Conservation (phyloP, 2,888 invertebrate species). For the Dorcus parallelipipedus region DNA sequence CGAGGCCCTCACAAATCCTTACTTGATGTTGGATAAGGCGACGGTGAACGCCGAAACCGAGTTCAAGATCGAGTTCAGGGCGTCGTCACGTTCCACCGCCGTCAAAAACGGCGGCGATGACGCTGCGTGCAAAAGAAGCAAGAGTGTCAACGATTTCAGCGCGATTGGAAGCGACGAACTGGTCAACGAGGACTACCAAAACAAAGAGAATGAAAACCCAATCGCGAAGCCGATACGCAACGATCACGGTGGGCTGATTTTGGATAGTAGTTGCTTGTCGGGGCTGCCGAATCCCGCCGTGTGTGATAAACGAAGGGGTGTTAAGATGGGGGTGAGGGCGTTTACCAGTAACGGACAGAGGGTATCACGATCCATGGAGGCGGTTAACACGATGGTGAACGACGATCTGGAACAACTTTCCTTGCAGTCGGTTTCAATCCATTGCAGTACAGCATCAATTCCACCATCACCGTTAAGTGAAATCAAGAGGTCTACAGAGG, state of each 20-base stretch:
- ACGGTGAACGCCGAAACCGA: conserved; percentile 42
- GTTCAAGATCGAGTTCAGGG: conserved; percentile 43
- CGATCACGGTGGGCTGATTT: conserved; percentile 29
- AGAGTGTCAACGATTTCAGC: conserved; percentile 55
- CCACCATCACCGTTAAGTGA: conserved; percentile 35
- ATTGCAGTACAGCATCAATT: conserved; percentile 43
- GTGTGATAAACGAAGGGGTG: conserved; percentile 55
- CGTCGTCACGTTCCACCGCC: conserved; percentile 32
- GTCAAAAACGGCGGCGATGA: conserved; percentile 13
- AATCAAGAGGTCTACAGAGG: conserved; percentile 50
- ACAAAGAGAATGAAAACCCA: conserved; percentile 70
- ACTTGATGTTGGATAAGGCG: conserved; percentile 30
- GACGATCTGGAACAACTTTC: conserved; percentile 46
- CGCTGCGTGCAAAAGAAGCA: conserved; percentile 43
- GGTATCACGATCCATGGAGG: conserved; percentile 45
- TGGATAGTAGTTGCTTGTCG: conserved; percentile 42
- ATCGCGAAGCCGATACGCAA: conserved; percentile 25
- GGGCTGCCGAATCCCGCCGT: conserved; percentile 34
- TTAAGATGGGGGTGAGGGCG: conserved; percentile 72
- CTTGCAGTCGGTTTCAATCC: conserved; percentile 43
- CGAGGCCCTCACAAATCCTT: conserved; percentile 40
- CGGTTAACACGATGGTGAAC: conserved; percentile 36
- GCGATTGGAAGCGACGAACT: conserved; percentile 25
- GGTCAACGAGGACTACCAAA: conserved; percentile 57
- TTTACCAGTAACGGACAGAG: conserved; percentile 46